A percentile compares a stretch with the other conserved stretches of the same genome.
These are phyloP conservation scores for Xenopus laevis DNA, from an alignment of 2,113 vertebrate species.

Conservation along the genomic window DNA sequence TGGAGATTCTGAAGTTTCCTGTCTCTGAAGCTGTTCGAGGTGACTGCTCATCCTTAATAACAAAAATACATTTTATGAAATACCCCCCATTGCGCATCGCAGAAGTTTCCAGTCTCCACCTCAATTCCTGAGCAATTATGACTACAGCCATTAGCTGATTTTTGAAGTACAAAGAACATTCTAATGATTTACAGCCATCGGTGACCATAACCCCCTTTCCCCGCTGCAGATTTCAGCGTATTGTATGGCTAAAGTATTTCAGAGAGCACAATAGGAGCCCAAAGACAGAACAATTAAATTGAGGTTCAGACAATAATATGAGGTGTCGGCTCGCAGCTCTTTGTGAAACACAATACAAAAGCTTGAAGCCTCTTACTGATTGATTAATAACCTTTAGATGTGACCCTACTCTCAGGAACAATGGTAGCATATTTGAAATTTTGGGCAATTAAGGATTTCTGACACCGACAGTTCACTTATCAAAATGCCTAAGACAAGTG, in stretches of 20 bases:
- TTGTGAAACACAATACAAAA: not conserved
- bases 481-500: slow-evolving; percentile 58
- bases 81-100: too few species aligned
- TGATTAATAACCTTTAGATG: slow-evolving; percentile 65
- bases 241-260: not conserved
- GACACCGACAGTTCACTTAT: slow-evolving; percentile 53
- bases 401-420: slow-evolving; percentile 50
- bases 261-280: not conserved
- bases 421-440: slow-evolving; percentile 50
- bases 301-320: not conserved
- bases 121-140: too few species aligned
- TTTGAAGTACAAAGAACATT: too few species aligned
- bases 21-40: too few species aligned
- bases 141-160: too few species aligned
- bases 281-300: slow-evolving; percentile 12
- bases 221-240: not conserved
- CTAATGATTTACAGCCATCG: too few species aligned
- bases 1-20: too few species aligned
- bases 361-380: slow-evolving; percentile 39
- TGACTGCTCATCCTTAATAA: too few species aligned
- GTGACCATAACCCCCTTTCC: too few species aligned
- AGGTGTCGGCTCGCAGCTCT: too few species aligned
- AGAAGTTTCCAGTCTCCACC: too few species aligned
- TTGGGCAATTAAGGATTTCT: slow-evolving; percentile 61
- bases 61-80: too few species aligned